phyloP scores from a whole-genome alignment of 2,113 vertebrate genomes.

The Megaleporinus macrocephalus region DNA sequence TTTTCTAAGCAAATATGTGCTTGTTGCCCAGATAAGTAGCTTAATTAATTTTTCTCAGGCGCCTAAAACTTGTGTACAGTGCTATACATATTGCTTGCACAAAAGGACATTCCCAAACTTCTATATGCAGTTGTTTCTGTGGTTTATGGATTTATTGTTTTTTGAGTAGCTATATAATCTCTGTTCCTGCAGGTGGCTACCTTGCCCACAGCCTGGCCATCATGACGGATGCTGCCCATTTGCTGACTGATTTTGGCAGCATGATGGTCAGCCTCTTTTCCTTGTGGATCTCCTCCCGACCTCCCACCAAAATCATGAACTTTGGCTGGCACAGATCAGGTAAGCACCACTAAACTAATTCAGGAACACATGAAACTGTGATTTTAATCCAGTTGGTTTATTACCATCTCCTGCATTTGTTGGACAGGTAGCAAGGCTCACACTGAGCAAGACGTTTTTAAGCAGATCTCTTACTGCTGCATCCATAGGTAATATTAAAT shows the following conservation, averaged over 20 bases:
- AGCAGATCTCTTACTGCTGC: background rate
- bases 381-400: too few species aligned
- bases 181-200: slow-evolving; percentile 84
- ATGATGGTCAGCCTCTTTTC: slow-evolving; percentile 97
- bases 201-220: slow-evolving; percentile 95
- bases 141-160: too few species aligned
- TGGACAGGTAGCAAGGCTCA: background rate
- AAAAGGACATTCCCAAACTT: too few species aligned
- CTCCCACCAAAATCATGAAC: slow-evolving; percentile 90
- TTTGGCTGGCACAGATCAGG: slow-evolving; percentile 97
- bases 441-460: background rate
- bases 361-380: too few species aligned
- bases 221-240: slow-evolving; percentile 94
- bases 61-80: too few species aligned
- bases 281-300: slow-evolving; percentile 90
- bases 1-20: too few species aligned
- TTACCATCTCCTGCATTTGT: background rate
- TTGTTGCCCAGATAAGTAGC: too few species aligned
- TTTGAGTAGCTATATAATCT: background rate
- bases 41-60: too few species aligned
- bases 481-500: too few species aligned
- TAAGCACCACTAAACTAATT: slow-evolving; percentile 60
- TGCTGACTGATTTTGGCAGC: slow-evolving; percentile 93
- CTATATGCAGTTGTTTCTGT: too few species aligned
- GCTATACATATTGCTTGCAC: too few species aligned